These are phyloP conservation scores for Ancistrus triradiatus DNA, from an alignment of 2,113 vertebrate species.

Conservation along the genomic window DNA sequence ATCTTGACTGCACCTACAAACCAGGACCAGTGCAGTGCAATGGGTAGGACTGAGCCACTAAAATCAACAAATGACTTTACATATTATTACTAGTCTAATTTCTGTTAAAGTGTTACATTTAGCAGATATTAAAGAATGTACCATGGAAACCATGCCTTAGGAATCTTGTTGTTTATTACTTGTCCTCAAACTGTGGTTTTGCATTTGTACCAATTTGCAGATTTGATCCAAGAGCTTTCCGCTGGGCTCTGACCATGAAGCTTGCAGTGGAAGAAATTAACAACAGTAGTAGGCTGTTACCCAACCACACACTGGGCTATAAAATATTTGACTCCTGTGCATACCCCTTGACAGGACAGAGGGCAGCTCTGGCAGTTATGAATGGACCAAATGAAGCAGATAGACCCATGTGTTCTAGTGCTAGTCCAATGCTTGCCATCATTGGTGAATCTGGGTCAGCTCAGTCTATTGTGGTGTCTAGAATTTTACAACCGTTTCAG, in stretches of 20 bases:
- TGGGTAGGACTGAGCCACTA: constrained; percentile 34
- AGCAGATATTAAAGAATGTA: no score
- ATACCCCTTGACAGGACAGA: constrained; percentile 44
- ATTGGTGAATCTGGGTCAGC: constrained; percentile 47
- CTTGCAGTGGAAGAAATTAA: constrained; percentile 51
- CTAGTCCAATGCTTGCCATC: constrained; percentile 37
- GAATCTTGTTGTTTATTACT: no score
- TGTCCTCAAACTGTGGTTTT: no score
- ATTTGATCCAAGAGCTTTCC: constrained; percentile 47
- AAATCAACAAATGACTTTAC: background rate
- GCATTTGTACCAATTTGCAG: constrained; percentile 6
- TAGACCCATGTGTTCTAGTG: constrained; percentile 35
- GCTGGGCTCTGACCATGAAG: constrained; percentile 44
- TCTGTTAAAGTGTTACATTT: no score
- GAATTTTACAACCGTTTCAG: constrained; percentile 61
- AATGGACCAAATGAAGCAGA: constrained; percentile 38
- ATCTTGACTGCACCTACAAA: constrained; percentile 42
- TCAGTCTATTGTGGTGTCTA: constrained; percentile 66
- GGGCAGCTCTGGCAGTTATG: constrained; percentile 44
- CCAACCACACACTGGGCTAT: constrained; percentile 44
- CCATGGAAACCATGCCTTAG: no score
- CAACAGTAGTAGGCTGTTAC: constrained; percentile 33
- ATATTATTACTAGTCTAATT: background rate
- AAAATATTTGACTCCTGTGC: constrained; percentile 52
- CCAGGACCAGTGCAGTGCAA: constrained; percentile 41